Conservation (phyloP, 1,140 invertebrate species). For the Zophobas morio region DNA sequence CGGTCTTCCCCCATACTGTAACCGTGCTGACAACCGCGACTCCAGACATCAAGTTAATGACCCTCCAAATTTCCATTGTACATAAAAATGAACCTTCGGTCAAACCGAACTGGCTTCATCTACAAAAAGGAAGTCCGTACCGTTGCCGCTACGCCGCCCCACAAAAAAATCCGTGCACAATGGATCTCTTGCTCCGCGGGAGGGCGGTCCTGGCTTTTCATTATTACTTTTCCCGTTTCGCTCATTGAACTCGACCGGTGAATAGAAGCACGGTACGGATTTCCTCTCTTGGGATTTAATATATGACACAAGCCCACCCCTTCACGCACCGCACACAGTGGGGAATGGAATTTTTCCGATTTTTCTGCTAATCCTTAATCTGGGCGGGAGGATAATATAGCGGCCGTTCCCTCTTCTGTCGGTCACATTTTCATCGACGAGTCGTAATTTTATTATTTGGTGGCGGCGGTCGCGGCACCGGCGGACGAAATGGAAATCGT, state of each 20-base stretch:
- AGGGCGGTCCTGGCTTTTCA: constrained; percentile 28
- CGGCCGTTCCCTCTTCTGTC: background rate
- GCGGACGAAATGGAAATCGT: constrained; percentile 36
- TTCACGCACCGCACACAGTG: background rate
- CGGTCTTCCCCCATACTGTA: too few species aligned
- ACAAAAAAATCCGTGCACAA: constrained; percentile 23
- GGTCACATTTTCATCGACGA: constrained; percentile 36
- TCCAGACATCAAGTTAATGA: too few species aligned
- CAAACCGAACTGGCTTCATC: background rate
- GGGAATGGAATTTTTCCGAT: constrained; percentile 26
- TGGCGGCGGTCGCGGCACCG: constrained; percentile 1
- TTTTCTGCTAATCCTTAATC: constrained; percentile 22
- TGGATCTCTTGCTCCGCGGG: constrained; percentile 13
- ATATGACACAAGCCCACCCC: constrained; percentile 33
- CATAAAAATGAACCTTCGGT: constrained; percentile 16
- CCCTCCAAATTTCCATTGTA: constrained; percentile 19
- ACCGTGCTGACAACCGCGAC: too few species aligned
- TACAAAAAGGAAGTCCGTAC: constrained; percentile 17
- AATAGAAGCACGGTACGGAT: constrained; percentile 40
- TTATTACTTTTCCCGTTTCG: constrained; percentile 42
- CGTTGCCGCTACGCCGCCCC: background rate
- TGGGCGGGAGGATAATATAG: constrained; percentile 20
- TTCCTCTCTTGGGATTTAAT: constrained; percentile 41
- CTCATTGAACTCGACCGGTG: constrained; percentile 39
- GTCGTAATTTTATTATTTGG: constrained; percentile 36